phyloP scores from a whole-genome alignment of 2,888 invertebrate genomes.

The Zeuzera pyrina region DNA sequence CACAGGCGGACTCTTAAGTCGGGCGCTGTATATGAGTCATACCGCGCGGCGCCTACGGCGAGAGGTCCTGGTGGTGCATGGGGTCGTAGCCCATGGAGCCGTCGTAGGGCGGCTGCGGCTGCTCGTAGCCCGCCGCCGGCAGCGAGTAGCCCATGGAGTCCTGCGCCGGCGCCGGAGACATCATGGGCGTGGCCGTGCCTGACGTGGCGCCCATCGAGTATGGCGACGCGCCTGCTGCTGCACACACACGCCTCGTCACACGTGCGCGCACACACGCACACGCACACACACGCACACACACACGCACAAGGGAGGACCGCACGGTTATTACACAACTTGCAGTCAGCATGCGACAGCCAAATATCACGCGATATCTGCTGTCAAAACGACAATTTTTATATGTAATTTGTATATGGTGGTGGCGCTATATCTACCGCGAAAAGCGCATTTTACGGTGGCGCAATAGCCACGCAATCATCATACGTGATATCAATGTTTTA shows the following conservation, averaged over 20 bases:
- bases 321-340: no score
- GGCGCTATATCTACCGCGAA: constrained; percentile 1
- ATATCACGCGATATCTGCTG: no score
- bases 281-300: no score
- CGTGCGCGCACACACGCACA: constrained; percentile 8
- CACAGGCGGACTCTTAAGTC: no score
- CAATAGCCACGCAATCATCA: no score
- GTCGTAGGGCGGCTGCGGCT: constrained; percentile 89
- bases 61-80: constrained; percentile 92
- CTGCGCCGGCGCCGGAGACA: constrained; percentile 94
- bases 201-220: constrained; percentile 92
- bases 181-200: constrained; percentile 94
- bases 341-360: no score
- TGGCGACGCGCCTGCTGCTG: constrained; percentile 83
- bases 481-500: no score
- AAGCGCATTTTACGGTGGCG: no score
- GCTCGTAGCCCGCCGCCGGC: constrained; percentile 93
- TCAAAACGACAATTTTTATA: no score
- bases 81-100: constrained; percentile 94
- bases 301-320: neutral
- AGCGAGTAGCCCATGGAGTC: constrained; percentile 95
- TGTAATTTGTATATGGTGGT: neutral
- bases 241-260: constrained; percentile 13
- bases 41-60: constrained; percentile 64
- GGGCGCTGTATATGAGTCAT: no score